A percentile compares a stretch with the other conserved stretches of the same genome.
Evolutionary conservation across 2,113 vertebrate species (phyloP).

Genomic region (Ailuropoda melanoleuca): DNA sequence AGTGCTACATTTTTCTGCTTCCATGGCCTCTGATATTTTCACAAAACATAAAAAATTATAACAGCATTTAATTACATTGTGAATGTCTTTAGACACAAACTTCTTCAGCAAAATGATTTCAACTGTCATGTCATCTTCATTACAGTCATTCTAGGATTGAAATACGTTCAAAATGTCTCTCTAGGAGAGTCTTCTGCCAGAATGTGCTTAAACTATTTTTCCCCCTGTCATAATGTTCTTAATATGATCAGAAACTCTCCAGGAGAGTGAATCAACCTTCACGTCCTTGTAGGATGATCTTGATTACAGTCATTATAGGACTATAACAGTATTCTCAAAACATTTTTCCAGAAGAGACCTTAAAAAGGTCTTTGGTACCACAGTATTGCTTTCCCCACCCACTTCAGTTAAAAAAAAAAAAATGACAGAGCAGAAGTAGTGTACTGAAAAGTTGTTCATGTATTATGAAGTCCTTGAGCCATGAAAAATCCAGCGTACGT

Average conservation of each 20-base stretch:
- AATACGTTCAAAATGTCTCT: conserved; percentile 46
- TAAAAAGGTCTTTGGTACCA: conserved; percentile 36
- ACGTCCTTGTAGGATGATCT: conserved; percentile 73
- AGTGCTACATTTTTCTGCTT: conserved; percentile 58
- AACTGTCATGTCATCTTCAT: conserved; percentile 6
- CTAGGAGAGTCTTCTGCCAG: conserved; percentile 62
- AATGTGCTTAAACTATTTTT: neutral
- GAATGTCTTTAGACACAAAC: conserved; percentile 59
- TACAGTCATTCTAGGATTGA: conserved; percentile 29
- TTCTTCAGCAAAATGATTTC: conserved; percentile 44
- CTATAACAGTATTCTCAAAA: conserved; percentile 23
- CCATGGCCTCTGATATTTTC: conserved; percentile 54
- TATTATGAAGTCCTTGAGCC: conserved; percentile 10
- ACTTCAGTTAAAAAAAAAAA: conserved; percentile 4
- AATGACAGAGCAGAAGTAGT: neutral
- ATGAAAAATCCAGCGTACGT: conserved; percentile 33
- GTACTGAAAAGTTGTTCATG: neutral
- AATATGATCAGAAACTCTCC: conserved; percentile 70
- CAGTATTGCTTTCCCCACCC: neutral
- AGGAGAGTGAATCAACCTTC: conserved; percentile 64
- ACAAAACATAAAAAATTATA: conserved; percentile 10
- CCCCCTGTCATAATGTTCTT: neutral
- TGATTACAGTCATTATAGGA: conserved; percentile 68
- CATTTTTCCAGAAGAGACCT: conserved; percentile 46
- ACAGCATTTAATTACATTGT: conserved; percentile 24